phyloP scores from a whole-genome alignment of 2,888 invertebrate species.

The Leptopilina syphax region DNA sequence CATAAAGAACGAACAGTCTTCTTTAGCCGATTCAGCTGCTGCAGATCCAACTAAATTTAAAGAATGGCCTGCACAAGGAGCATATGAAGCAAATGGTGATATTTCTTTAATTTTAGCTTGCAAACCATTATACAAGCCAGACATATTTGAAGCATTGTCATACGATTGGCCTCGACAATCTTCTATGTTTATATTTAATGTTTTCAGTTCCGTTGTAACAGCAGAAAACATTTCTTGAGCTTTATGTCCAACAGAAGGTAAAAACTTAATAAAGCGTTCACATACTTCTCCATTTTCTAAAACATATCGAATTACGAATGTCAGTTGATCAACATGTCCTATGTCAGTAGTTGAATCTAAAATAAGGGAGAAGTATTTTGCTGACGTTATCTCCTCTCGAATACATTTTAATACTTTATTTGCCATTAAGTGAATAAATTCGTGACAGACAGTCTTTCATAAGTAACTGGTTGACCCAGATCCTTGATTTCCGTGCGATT shows the following conservation, averaged over 20 bases:
- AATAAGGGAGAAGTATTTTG: conserved; percentile 30
- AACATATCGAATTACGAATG: not conserved
- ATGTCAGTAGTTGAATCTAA: conserved; percentile 12
- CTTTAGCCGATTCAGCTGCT: conserved; percentile 14
- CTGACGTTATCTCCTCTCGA: not conserved
- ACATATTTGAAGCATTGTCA: conserved; percentile 61
- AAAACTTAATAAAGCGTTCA: conserved; percentile 6
- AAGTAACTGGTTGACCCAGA: conserved; percentile 45
- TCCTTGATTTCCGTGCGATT: conserved; percentile 56
- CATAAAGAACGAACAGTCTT: conserved; percentile 16
- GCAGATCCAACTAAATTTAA: conserved; percentile 32
- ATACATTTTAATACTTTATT: not conserved
- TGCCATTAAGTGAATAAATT: not conserved
- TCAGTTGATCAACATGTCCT: not conserved
- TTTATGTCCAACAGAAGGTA: conserved; percentile 17
- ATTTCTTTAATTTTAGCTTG: conserved; percentile 57
- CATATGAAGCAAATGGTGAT: conserved; percentile 50
- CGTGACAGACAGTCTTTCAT: conserved; percentile 6
- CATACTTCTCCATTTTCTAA: not conserved
- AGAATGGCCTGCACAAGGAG: conserved; percentile 36
- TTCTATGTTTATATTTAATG: conserved; percentile 53
- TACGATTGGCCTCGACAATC: conserved; percentile 57
- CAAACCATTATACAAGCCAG: conserved; percentile 55
- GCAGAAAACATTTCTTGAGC: not conserved
- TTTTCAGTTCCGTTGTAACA: conserved; percentile 22